phyloP scores from a whole-genome alignment of 2,888 invertebrate species.

The Ernsta delagoae region DNA sequence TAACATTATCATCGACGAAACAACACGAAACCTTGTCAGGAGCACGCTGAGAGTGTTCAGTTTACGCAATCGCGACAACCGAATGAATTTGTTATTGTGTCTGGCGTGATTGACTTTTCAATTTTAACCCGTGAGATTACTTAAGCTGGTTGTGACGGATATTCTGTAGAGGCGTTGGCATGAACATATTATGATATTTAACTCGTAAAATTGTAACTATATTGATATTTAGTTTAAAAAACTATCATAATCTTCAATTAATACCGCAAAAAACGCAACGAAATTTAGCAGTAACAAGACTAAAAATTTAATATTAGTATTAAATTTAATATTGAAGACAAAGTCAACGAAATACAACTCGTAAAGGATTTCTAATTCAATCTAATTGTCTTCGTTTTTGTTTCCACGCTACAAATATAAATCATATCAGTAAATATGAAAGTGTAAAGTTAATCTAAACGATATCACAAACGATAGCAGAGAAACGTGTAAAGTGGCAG shows the following conservation, averaged over 20 bases:
- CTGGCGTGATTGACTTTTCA: background rate
- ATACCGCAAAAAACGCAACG: background rate
- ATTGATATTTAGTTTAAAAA: too few species aligned
- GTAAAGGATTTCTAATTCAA: too few species aligned
- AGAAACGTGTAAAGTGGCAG: constrained; percentile 2
- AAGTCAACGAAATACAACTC: too few species aligned
- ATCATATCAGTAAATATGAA: too few species aligned
- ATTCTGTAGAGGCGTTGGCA: too few species aligned
- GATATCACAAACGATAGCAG: background rate
- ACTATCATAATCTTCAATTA: background rate
- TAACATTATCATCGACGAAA: constrained; percentile 4
- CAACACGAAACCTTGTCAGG: constrained; percentile 9
- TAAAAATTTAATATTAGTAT: too few species aligned
- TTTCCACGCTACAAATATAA: too few species aligned
- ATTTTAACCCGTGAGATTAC: background rate
- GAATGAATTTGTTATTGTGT: constrained; percentile 8
- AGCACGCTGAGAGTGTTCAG: background rate
- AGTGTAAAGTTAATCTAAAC: background rate
- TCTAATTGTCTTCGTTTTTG: too few species aligned
- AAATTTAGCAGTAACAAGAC: background rate
- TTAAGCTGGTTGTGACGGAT: background rate
- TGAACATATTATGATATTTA: too few species aligned
- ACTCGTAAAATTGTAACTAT: too few species aligned
- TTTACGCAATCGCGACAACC: constrained; percentile 21
- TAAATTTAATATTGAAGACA: too few species aligned